Evolutionary conservation across 2,797 vertebrate genomes (phyloP).

Genomic region (Rallus crepitans): DNA sequence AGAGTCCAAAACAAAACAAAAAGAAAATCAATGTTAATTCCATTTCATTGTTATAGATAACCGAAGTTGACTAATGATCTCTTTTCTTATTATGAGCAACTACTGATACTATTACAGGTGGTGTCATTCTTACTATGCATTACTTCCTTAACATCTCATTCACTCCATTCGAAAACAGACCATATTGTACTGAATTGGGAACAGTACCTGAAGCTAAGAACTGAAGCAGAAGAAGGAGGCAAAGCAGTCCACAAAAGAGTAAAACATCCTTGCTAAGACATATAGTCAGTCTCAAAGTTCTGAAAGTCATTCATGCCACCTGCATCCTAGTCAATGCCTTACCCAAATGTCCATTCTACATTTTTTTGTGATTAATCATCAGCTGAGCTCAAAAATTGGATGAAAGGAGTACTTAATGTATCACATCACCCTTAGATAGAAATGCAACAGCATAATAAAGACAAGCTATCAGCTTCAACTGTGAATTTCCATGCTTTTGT

Average conservation of each 20-base stretch:
- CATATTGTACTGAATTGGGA: not conserved
- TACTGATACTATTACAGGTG: not conserved
- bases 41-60: not conserved
- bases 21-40: not conserved
- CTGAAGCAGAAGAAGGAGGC: not conserved
- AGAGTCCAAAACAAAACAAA: not conserved
- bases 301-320: not conserved
- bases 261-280: accelerated
- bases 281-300: not conserved
- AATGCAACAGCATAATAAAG: not conserved
- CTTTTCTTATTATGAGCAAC: not conserved
- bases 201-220: not conserved
- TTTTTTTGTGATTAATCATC: not conserved
- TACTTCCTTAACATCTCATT: not conserved
- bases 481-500: not conserved
- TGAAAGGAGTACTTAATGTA: not conserved
- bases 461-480: not conserved
- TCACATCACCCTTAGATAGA: not conserved
- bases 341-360: not conserved
- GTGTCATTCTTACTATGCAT: not conserved
- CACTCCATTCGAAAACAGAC: not conserved
- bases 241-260: not conserved
- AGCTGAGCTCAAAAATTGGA: not conserved
- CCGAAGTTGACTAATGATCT: not conserved
- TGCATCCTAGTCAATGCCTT: not conserved